These are phyloP conservation scores for Psittacara wagleri DNA, from an alignment of 2,113 vertebrate species.

Conservation along the genomic window DNA sequence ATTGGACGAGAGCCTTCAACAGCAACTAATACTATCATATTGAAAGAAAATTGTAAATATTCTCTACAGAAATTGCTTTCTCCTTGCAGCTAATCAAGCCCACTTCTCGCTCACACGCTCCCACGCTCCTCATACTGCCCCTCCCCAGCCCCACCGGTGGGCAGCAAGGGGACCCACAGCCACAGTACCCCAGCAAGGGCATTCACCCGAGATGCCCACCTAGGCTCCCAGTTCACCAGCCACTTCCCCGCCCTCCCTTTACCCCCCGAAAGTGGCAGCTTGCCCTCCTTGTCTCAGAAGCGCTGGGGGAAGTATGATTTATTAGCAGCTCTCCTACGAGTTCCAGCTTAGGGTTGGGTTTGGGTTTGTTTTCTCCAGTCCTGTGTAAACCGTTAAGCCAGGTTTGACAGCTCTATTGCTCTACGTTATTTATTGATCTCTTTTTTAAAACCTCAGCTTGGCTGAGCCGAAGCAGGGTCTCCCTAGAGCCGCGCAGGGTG, in stretches of 20 bases:
- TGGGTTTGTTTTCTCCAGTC: neutral
- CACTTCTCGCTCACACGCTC: neutral
- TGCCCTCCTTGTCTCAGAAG: neutral
- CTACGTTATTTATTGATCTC: neutral
- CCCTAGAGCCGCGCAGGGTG: neutral
- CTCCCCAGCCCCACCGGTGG: neutral
- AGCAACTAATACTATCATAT: constrained; percentile 71
- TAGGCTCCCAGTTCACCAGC: neutral
- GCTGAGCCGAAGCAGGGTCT: constrained; percentile 14
- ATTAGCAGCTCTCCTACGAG: neutral
- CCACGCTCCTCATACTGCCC: neutral
- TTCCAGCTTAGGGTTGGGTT: neutral
- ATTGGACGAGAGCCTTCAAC: constrained; percentile 76
- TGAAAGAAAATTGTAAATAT: constrained; percentile 75
- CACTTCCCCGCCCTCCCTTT: neutral
- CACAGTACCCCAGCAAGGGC: neutral
- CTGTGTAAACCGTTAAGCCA: neutral
- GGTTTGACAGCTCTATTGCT: constrained; percentile 31
- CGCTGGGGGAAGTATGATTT: neutral
- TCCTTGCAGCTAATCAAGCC: constrained; percentile 70
- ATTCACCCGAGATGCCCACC: neutral
- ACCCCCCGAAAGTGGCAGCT: neutral
- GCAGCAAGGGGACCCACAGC: neutral
- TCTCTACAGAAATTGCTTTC: constrained; percentile 70
- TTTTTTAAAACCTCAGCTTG: neutral